A percentile compares a stretch with the other conserved stretches of the same genome.
Conservation (phyloP, 1,140 invertebrate species). For the Limonius californicus region DNA sequence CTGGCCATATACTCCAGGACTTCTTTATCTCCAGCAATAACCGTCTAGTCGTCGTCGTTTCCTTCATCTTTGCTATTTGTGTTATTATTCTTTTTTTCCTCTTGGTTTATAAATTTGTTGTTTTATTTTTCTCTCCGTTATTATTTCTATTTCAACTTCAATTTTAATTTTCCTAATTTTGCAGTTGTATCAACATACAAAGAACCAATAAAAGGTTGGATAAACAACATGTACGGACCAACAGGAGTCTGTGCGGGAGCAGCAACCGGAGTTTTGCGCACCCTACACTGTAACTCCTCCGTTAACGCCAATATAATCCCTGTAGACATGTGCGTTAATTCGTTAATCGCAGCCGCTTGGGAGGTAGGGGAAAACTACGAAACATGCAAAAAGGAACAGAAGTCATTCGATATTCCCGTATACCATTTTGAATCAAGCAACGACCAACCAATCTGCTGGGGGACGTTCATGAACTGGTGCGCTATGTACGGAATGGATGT, state of each 20-base stretch:
- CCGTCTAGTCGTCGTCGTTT: too few relatives aligned
- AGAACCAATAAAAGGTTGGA: constrained; percentile 74
- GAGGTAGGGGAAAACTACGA: constrained; percentile 47
- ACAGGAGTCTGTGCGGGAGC: constrained; percentile 56
- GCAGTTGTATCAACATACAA: constrained; percentile 77
- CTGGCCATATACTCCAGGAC: too few relatives aligned
- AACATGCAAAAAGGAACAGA: not conserved
- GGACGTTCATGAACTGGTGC: constrained; percentile 29
- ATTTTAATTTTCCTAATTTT: constrained; percentile 31
- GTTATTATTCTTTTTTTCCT: too few relatives aligned
- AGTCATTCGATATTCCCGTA: constrained; percentile 1
- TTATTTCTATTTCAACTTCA: not conserved
- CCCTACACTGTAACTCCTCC: constrained; percentile 59
- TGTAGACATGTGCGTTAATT: constrained; percentile 81
- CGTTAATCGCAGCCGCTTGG: constrained; percentile 70
- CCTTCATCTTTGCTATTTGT: too few relatives aligned
- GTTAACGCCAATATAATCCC: constrained; percentile 80
- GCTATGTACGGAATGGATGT: constrained; percentile 22
- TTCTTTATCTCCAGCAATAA: too few relatives aligned
- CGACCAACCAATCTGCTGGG: constrained; percentile 57
- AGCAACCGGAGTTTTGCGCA: constrained; percentile 68
- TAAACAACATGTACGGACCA: constrained; percentile 90
- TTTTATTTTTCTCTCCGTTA: too few relatives aligned
- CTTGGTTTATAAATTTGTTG: too few relatives aligned
- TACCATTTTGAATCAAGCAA: constrained; percentile 61